phyloP scores from a whole-genome alignment of 2,888 invertebrate genomes.

The Clusia tigrina region DNA sequence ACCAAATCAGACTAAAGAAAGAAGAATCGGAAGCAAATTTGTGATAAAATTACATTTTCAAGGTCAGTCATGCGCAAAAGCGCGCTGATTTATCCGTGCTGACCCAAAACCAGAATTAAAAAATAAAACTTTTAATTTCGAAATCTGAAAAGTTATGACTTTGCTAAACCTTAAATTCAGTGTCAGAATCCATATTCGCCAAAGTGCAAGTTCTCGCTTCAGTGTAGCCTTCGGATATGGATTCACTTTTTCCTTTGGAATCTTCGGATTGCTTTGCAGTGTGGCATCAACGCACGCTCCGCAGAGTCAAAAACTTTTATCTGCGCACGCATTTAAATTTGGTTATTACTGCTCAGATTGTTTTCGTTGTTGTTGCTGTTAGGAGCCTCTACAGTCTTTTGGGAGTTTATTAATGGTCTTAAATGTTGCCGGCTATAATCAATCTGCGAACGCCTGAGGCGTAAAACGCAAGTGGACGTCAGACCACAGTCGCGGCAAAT shows the following conservation, averaged over 20 bases:
- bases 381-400: slow-evolving; percentile 34
- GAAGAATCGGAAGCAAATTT: slow-evolving; percentile 42
- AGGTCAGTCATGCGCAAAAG: slow-evolving; percentile 47
- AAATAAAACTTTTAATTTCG: slow-evolving; percentile 25
- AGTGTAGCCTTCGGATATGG: no score
- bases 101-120: neutral
- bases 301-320: slow-evolving; percentile 43
- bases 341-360: slow-evolving; percentile 5
- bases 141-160: slow-evolving; percentile 13
- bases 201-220: no score
- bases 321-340: slow-evolving; percentile 36
- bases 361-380: slow-evolving; percentile 11
- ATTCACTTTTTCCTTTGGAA: slow-evolving; percentile 23
- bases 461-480: slow-evolving; percentile 52
- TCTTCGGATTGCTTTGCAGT: no score
- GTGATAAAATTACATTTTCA: slow-evolving; percentile 55
- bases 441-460: slow-evolving; percentile 55
- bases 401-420: slow-evolving; percentile 26
- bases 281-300: slow-evolving; percentile 32
- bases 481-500: slow-evolving; percentile 45
- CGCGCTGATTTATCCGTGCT: neutral
- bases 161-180: slow-evolving; percentile 52
- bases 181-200: slow-evolving; percentile 41
- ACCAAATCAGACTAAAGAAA: neutral
- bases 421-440: slow-evolving; percentile 38